Conservation (phyloP, 2,888 invertebrate genomes). For the Heliconius ismenius region DNA sequence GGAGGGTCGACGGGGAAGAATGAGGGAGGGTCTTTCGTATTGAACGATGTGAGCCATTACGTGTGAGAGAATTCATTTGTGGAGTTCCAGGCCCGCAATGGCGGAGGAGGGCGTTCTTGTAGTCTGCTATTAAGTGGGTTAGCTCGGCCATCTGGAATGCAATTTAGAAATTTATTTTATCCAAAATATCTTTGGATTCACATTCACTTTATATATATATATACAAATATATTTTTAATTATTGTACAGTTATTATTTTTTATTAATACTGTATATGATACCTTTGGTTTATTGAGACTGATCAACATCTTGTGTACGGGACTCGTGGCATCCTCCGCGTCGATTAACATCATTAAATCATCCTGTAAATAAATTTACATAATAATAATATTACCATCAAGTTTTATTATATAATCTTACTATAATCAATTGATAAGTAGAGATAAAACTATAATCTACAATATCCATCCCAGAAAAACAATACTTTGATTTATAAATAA, state of each 20-base stretch:
- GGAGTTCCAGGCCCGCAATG: slow-evolving; percentile 89
- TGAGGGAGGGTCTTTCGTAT: slow-evolving; percentile 73
- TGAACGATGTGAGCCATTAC: slow-evolving; percentile 86
- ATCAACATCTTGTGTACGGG: slow-evolving; percentile 93
- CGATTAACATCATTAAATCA: slow-evolving; percentile 98
- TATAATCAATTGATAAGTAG: too few relatives aligned
- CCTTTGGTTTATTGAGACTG: slow-evolving; percentile 94
- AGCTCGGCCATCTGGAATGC: slow-evolving; percentile 89
- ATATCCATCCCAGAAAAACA: too few relatives aligned
- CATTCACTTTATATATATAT: too few relatives aligned
- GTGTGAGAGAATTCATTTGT: slow-evolving; percentile 88
- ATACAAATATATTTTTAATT: too few relatives aligned
- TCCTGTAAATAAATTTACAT: slow-evolving; percentile 72
- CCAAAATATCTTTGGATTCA: too few relatives aligned
- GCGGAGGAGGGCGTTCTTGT: slow-evolving; percentile 93
- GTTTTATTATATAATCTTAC: too few relatives aligned
- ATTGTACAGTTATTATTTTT: too few relatives aligned
- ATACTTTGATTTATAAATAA: too few relatives aligned
- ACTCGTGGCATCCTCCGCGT: slow-evolving; percentile 88
- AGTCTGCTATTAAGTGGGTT: slow-evolving; percentile 94
- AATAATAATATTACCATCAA: too few relatives aligned
- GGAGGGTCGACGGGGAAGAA: slow-evolving; percentile 72
- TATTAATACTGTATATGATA: too few relatives aligned
- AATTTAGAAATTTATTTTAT: not conserved
- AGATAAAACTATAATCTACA: too few relatives aligned